Conservation (phyloP, 2,888 invertebrate genomes). For the Drosophila testacea region DNA sequence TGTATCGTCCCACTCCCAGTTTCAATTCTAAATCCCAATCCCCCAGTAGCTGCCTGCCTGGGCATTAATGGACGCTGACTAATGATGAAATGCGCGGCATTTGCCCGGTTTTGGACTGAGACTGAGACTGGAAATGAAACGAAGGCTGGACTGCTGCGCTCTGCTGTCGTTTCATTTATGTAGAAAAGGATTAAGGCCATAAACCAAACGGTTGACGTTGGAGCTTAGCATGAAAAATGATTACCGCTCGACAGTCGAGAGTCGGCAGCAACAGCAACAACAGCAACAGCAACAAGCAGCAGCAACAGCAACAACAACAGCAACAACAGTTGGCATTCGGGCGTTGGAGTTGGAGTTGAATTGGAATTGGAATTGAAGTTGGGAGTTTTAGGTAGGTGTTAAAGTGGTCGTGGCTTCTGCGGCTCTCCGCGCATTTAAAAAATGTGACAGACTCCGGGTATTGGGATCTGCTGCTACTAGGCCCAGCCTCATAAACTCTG, state of each 20-base stretch:
- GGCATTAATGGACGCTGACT: slow-evolving; percentile 79
- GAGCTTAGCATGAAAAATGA: slow-evolving; percentile 81
- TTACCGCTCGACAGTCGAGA: slow-evolving; percentile 72
- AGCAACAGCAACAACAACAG: background rate
- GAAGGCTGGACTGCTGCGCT: slow-evolving; percentile 31
- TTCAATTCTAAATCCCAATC: slow-evolving; percentile 63
- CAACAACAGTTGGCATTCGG: too few species aligned
- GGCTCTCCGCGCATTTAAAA: slow-evolving; percentile 58
- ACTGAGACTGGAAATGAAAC: slow-evolving; percentile 34
- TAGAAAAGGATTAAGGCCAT: slow-evolving; percentile 81
- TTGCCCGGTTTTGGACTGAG: slow-evolving; percentile 36
- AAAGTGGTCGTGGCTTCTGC: slow-evolving; percentile 75
- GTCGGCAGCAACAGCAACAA: slow-evolving; percentile 48
- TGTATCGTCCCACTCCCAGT: slow-evolving; percentile 46
- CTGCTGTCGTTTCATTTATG: slow-evolving; percentile 73
- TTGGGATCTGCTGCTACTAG: slow-evolving; percentile 5
- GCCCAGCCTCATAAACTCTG: slow-evolving; percentile 32
- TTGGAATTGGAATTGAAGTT: slow-evolving; percentile 37
- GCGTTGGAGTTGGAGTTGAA: slow-evolving; percentile 5
- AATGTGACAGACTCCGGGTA: slow-evolving; percentile 50
- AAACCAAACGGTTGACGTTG: slow-evolving; percentile 81
- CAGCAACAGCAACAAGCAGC: slow-evolving; percentile 1
- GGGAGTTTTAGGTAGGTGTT: slow-evolving; percentile 72
- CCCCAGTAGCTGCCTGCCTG: slow-evolving; percentile 67
- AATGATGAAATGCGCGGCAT: slow-evolving; percentile 80